A percentile compares a stretch with the other conserved stretches of the same genome.
These are phyloP conservation scores for Folsomia manolachei DNA, from an alignment of 2,888 invertebrate genomes.

Conservation along the genomic window DNA sequence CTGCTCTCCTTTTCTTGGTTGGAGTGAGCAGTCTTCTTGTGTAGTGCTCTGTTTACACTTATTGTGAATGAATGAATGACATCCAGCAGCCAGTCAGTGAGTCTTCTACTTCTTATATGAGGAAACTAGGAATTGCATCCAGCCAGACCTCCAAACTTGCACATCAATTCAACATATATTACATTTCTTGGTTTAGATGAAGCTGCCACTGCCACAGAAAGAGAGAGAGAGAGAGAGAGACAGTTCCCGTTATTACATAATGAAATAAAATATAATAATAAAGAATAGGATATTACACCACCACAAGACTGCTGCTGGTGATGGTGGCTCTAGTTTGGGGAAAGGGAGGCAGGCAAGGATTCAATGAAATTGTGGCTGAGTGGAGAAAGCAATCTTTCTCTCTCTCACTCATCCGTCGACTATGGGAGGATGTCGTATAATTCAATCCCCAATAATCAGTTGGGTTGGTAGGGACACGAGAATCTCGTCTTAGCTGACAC, in stretches of 20 bases:
- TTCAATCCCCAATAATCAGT: constrained; percentile 16
- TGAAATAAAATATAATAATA: constrained; percentile 4
- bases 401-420: background rate
- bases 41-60: no score
- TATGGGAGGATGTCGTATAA: background rate
- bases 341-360: background rate
- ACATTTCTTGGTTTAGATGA: background rate
- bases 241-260: constrained; percentile 1
- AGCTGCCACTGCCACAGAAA: background rate
- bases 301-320: background rate
- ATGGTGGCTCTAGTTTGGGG: no score
- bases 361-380: background rate
- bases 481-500: constrained; percentile 16
- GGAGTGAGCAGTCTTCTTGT: no score
- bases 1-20: no score
- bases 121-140: no score
- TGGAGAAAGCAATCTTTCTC: background rate
- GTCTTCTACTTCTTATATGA: no score
- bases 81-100: no score
- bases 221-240: background rate
- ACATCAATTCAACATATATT: constrained; percentile 9
- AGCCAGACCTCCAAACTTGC: no score
- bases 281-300: background rate
- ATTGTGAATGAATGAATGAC: no score
- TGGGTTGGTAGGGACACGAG: background rate